Conservation (phyloP, 2,797 vertebrate species). For the Fistularia tabacaria region DNA sequence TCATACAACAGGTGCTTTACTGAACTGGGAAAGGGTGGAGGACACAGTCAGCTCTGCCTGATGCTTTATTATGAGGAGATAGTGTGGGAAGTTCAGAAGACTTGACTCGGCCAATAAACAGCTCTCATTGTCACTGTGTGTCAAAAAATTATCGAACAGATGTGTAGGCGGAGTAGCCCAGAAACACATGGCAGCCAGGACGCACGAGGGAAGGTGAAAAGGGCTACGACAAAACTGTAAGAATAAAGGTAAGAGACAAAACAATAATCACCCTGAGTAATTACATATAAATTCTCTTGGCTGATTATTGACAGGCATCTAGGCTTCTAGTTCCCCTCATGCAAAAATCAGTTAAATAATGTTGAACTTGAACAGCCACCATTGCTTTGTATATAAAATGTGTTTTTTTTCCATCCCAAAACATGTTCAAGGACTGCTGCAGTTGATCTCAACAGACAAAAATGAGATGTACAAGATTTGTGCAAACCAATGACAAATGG, state of each 20-base stretch:
- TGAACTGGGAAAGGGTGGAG: constrained; percentile 37
- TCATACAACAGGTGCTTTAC: constrained; percentile 53
- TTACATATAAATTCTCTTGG: too few relatives aligned
- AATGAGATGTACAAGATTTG: too few relatives aligned
- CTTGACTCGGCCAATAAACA: constrained; percentile 52
- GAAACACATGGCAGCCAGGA: constrained; percentile 31
- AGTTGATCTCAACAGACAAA: too few relatives aligned
- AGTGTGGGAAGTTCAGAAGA: constrained; percentile 47
- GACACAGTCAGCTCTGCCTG: constrained; percentile 29
- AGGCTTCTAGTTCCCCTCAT: too few relatives aligned
- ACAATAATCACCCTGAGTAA: neutral
- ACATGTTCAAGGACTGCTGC: too few relatives aligned
- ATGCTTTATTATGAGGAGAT: constrained; percentile 50
- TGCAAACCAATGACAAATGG: neutral
- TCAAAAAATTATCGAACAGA: constrained; percentile 50
- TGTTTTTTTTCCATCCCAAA: too few relatives aligned
- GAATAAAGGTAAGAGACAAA: constrained; percentile 6
- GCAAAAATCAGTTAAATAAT: too few relatives aligned
- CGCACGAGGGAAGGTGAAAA: constrained; percentile 19
- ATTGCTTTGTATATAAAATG: too few relatives aligned
- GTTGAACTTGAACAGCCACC: too few relatives aligned
- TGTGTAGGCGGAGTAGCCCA: constrained; percentile 44
- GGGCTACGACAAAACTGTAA: constrained; percentile 8
- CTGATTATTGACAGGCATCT: too few relatives aligned
- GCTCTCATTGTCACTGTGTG: constrained; percentile 35